Base-by-base conservation (phyloP, 1,140 invertebrate genomes). In the Drosophila virilis region DNA sequence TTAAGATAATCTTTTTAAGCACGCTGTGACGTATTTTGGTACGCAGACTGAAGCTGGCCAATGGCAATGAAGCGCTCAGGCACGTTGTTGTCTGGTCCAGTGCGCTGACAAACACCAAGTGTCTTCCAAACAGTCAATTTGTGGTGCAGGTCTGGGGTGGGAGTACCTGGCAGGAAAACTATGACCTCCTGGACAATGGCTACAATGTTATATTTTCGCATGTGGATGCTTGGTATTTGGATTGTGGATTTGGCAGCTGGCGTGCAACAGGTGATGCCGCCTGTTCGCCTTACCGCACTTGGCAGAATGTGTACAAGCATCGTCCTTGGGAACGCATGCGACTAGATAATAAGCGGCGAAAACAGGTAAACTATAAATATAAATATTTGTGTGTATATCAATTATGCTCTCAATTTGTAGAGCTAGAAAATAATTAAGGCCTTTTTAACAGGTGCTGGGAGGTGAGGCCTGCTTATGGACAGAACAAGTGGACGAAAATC, bases 151-250 rank as follows among this genome's bases (percentile, higher is more conserved):
- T 96, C 2, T 97, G 96, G 96, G 96, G 96, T 13, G 94, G 95
- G 0, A 96, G 96, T 69, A 94, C 94, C 3, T 97, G 96, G 95
- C 93, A 94, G 0, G 95, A 96, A 77, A 97, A 96, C 5, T 93
- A 94, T 0, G 96, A 96, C 54, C 92, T 97, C 0, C 83, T 97
- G 6, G 94, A 95, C 60, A 95, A 95, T 58, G 96, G 96, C 1
- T 97, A 95, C 90, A 94, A 95, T 15, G 93, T 97, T n/a, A 95
- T 97, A 33, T 92, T 97, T 37, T 97, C 96, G 0, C 96, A 97
- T 84, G 96, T 97, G 33, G 96, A 97, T 84, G 96, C 96, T 1
- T 97, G 96, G 96, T 97, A 97, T 92, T 93, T 97, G 58, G 96
- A 97, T 80, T 97, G 97, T 78, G 96, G 96, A 0, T 97, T 96